These are phyloP conservation scores for Neoaliturus tenellus DNA, from an alignment of 2,888 invertebrate species.

Conservation along the genomic window DNA sequence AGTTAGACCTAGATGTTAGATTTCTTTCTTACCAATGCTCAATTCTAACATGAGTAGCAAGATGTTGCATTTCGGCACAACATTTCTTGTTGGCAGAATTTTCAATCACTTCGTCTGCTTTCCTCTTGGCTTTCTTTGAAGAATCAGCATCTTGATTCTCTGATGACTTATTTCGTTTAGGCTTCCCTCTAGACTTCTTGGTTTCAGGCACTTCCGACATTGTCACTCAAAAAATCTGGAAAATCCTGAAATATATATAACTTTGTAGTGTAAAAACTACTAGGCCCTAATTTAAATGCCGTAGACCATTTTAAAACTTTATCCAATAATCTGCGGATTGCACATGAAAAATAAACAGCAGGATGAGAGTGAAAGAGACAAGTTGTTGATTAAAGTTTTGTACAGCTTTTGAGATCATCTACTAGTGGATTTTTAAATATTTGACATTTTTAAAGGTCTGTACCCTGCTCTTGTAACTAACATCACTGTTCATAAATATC, in stretches of 20 bases:
- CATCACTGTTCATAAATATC: too few species aligned
- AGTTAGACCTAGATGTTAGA: background rate
- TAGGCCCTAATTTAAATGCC: background rate
- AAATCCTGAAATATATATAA: background rate
- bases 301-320: background rate
- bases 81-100: background rate
- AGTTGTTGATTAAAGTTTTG: too few species aligned
- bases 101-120: background rate
- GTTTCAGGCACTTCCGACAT: background rate
- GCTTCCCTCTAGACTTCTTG: background rate
- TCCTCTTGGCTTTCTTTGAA: background rate
- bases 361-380: too few species aligned
- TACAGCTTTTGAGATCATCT: too few species aligned
- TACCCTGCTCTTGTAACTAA: too few species aligned
- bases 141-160: background rate
- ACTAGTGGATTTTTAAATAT: background rate
- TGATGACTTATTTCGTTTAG: background rate
- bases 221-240: background rate
- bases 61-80: background rate
- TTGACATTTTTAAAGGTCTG: background rate
- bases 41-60: background rate
- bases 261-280: too few species aligned
- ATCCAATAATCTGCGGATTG: background rate
- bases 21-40: slow-evolving; percentile 12
- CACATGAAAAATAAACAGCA: too few species aligned